Percentiles rank a stretch among this genome's conserved stretches.
phyloP scores from a whole-genome alignment of 2,797 vertebrate species.

The Enteromius treurensis region DNA sequence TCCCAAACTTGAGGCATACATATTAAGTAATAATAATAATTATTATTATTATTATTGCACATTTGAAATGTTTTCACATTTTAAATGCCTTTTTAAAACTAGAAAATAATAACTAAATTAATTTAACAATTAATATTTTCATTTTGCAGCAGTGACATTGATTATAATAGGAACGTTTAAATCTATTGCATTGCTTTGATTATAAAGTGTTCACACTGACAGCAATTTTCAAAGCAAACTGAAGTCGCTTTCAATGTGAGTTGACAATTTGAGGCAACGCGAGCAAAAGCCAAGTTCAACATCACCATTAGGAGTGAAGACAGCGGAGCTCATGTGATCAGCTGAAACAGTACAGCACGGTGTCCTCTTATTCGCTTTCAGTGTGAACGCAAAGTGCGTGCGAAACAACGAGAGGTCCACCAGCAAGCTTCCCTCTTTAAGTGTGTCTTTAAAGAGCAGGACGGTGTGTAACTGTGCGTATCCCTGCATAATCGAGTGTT shows the following conservation, averaged over 20 bases:
- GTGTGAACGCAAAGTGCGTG: slow-evolving; percentile 33
- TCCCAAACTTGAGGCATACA: not conserved
- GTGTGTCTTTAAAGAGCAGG: slow-evolving; percentile 6
- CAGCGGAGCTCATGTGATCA: slow-evolving; percentile 1
- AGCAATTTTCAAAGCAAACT: slow-evolving; percentile 5
- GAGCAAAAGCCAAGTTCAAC: not conserved
- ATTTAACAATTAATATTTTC: not conserved
- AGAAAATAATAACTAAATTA: not conserved
- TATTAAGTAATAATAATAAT: not conserved
- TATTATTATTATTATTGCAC: not conserved
- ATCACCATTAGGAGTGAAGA: not conserved
- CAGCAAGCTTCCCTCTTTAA: slow-evolving; percentile 17
- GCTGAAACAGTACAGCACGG: not conserved
- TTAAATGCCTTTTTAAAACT: not conserved
- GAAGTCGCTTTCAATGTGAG: not conserved
- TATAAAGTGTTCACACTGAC: slow-evolving; percentile 1
- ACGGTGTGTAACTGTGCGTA: slow-evolving; percentile 11
- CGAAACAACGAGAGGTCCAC: slow-evolving; percentile 19
- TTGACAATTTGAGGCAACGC: not conserved
- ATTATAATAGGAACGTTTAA: not conserved
- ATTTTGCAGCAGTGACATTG: not conserved
- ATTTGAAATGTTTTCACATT: not conserved
- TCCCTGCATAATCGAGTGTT: slow-evolving; percentile 32
- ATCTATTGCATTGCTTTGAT: not conserved
- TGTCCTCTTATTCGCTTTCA: slow-evolving; percentile 18